Conservation (phyloP, 2,797 vertebrate species). For the Neoniphon sammara region DNA sequence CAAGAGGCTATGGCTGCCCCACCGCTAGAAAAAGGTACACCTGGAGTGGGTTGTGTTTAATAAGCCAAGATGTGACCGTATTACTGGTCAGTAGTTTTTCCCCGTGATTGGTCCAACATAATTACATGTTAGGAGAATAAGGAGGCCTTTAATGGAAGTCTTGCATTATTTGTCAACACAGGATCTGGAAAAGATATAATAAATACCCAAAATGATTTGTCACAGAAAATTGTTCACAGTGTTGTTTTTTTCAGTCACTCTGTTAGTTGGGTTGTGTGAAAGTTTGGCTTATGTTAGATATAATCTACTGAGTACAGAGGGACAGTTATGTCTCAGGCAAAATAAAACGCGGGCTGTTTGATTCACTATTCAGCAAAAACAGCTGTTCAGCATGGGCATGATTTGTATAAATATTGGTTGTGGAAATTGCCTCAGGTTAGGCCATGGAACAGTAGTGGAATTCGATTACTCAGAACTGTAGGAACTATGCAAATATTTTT, state of each 20-base stretch:
- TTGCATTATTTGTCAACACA: too few species aligned
- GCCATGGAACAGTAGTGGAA: not conserved
- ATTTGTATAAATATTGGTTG: not conserved
- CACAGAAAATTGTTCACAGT: too few species aligned
- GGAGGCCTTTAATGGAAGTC: too few species aligned
- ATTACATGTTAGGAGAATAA: not conserved
- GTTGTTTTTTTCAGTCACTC: too few species aligned
- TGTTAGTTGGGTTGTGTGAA: too few species aligned
- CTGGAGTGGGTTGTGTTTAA: not conserved
- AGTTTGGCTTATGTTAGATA: not conserved
- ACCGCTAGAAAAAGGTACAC: constrained; percentile 81
- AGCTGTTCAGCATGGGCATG: not conserved
- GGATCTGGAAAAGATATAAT: too few species aligned
- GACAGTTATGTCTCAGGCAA: too few species aligned
- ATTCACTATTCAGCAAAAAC: not conserved
- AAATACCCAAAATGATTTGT: too few species aligned
- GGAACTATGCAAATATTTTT: not conserved
- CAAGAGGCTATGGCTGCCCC: constrained; percentile 61
- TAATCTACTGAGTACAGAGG: not conserved
- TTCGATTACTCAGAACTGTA: not conserved
- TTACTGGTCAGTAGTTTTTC: not conserved
- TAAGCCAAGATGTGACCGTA: not conserved
- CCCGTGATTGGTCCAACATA: not conserved
- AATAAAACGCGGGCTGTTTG: not conserved
- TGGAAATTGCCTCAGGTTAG: not conserved